phyloP scores from a whole-genome alignment of 1,140 invertebrate species.

The Ladona fulva region DNA sequence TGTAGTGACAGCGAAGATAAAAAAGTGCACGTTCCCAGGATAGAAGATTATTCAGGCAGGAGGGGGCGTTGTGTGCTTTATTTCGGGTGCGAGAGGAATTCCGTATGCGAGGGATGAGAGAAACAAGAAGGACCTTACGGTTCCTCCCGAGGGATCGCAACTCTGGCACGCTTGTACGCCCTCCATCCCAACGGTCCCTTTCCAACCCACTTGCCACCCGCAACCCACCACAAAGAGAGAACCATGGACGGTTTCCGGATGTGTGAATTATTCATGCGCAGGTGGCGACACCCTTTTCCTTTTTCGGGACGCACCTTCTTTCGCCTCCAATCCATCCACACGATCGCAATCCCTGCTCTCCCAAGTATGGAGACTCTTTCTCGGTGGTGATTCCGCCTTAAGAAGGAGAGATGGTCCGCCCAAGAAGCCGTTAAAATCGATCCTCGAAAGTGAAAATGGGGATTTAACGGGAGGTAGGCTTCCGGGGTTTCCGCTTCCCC shows the following conservation, averaged over 20 bases:
- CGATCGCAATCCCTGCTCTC: neutral
- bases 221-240: too few relatives aligned
- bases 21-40: too few relatives aligned
- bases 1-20: too few relatives aligned
- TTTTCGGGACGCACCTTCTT: neutral
- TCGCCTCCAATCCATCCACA: neutral
- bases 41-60: too few relatives aligned
- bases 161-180: too few relatives aligned
- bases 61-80: too few relatives aligned
- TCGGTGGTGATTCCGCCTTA: neutral
- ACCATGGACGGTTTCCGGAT: neutral
- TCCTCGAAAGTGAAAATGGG: neutral
- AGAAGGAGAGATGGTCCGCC: neutral
- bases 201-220: neutral
- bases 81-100: too few relatives aligned
- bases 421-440: neutral
- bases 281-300: neutral
- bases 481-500: neutral
- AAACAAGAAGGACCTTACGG: too few relatives aligned
- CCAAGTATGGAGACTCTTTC: too few relatives aligned
- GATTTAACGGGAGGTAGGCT: too few relatives aligned
- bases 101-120: too few relatives aligned
- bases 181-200: neutral
- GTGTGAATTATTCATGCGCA: neutral
- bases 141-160: too few relatives aligned